Base-by-base conservation (phyloP, 2,113 vertebrate genomes). In the Sphaerodactylus townsendi region DNA sequence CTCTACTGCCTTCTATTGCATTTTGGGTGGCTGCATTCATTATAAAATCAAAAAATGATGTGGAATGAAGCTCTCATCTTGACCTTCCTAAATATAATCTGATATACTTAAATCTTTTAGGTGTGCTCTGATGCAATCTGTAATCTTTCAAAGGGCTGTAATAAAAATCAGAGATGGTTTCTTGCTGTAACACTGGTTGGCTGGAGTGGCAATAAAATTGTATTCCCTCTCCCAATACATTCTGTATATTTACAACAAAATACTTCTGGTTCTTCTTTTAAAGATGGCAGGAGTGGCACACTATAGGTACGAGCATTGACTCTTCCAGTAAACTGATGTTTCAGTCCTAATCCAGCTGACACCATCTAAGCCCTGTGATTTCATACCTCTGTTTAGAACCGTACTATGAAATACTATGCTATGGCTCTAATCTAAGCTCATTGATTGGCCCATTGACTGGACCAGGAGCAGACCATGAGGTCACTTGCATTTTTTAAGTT, bases 251-350 rank as follows among this genome's bases (percentile, higher is more conserved):
- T 62, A 62, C 46, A 37, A 33, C 28, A 8, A 35, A 69, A 69
- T 28, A 23, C 33, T 48, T 13, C 21, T n/a, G 15, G 23, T 7
- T 64, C 30, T 53, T 78, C 7, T 79, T 72, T 84, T 62, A 10
- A 62, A 44, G 19, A 75, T 37, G 8, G 0, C 23, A 23, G 19
- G 13, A 21, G 37, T 56, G 21, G 41, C 41, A 53, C 14, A 53
- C 17, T 85, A 89, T 82, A 56, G 15, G 59, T 80, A 14, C 3
- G 23, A 23, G 28, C 37, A 83, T 64, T 33, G 83, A 15, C 28
- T 79, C 74, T 78, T 25, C n/a, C 9, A 28, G 25, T 78, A 33
- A 35, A 0, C 0, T 0, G 59, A 30, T 33, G n/a, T 6, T 21
- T 46, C 44, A 48, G 15, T 13, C 30, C 23, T 62, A 28, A 25